Percentiles rank a stretch among this genome's conserved stretches.
Conservation (phyloP, 2,797 vertebrate species). For the Sebastiscus albofasciatus region DNA sequence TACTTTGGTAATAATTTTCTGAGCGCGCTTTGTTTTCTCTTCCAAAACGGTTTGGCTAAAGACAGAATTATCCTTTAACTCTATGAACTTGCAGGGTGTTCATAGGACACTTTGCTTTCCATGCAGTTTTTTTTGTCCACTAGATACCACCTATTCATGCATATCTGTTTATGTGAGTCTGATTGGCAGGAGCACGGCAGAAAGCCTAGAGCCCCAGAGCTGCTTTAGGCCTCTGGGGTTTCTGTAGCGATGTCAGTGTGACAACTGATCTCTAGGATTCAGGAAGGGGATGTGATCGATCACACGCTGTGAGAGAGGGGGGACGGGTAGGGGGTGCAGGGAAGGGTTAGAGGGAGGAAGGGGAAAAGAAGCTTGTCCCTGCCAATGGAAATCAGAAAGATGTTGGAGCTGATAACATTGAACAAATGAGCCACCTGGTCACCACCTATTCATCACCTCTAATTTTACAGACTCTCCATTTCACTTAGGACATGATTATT, state of each 20-base stretch:
- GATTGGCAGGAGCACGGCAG: slow-evolving; percentile 63
- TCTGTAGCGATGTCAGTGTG: slow-evolving; percentile 81
- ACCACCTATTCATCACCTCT: slow-evolving; percentile 6
- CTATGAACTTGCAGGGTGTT: neutral
- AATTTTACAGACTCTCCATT: neutral
- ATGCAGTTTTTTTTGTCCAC: slow-evolving; percentile 2
- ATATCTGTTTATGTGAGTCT: slow-evolving; percentile 38
- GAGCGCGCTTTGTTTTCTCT: neutral
- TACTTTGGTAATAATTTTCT: neutral
- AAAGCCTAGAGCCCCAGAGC: slow-evolving; percentile 84
- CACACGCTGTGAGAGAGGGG: slow-evolving; percentile 32
- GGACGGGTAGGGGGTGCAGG: neutral
- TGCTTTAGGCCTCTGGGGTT: slow-evolving; percentile 66
- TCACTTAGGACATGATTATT: neutral
- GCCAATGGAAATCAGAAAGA: slow-evolving; percentile 44
- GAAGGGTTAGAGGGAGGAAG: neutral
- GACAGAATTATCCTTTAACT: neutral
- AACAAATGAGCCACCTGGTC: slow-evolving; percentile 20
- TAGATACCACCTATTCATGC: neutral
- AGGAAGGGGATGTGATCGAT: slow-evolving; percentile 84
- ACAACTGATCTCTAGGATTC: slow-evolving; percentile 81
- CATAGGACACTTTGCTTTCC: neutral
- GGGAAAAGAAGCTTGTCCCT: slow-evolving; percentile 24
- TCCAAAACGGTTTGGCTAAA: neutral
- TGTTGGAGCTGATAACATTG: slow-evolving; percentile 22